These are phyloP conservation scores for Tiphia femorata DNA, from an alignment of 2,888 invertebrate species.

Conservation along the genomic window DNA sequence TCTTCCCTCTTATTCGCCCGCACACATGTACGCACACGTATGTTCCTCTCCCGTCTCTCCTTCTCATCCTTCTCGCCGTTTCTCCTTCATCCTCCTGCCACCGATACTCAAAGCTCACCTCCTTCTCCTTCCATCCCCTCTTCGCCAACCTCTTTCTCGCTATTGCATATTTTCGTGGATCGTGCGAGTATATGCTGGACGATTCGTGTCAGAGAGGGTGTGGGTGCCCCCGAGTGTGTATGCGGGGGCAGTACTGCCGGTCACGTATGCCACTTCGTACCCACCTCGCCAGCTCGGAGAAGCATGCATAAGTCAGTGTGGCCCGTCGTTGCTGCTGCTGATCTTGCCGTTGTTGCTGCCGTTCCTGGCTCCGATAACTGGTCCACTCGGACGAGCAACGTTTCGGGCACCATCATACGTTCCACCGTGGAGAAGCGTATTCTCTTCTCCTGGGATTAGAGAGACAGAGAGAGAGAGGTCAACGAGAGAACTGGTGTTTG, in stretches of 20 bases:
- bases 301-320: conserved; percentile 57
- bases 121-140: no score
- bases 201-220: neutral
- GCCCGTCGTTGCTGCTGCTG: conserved; percentile 12
- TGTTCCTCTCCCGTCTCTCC: conserved; percentile 1
- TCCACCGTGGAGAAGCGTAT: no score
- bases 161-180: conserved; percentile 39
- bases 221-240: conserved; percentile 13
- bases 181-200: conserved; percentile 11
- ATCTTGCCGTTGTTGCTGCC: neutral
- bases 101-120: no score
- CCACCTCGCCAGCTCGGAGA: conserved; percentile 45
- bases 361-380: neutral
- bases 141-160: neutral
- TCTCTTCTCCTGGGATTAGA: no score
- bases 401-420: no score
- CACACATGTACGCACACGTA: neutral
- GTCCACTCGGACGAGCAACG: no score
- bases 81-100: neutral
- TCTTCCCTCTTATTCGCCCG: neutral
- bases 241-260: conserved; percentile 24
- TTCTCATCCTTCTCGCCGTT: neutral
- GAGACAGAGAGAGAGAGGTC: no score
- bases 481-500: no score
- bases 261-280: conserved; percentile 45